These are phyloP conservation scores for Elephantulus edwardii DNA, from an alignment of 2,113 vertebrate genomes.

Conservation along the genomic window DNA sequence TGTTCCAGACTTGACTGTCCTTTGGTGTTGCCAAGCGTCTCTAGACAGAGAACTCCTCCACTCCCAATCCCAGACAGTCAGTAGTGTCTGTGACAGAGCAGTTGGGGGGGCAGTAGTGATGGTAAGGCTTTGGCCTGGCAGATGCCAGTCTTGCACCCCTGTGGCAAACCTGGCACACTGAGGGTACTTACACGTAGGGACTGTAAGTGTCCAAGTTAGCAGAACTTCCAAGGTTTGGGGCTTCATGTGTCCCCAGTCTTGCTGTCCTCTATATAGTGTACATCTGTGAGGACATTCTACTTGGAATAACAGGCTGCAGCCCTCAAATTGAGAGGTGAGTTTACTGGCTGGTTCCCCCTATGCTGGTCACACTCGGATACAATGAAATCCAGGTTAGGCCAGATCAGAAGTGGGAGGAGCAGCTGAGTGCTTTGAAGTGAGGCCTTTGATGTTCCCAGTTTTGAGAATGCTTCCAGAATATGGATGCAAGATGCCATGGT, in stretches of 20 bases:
- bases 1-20: slow-evolving; percentile 13
- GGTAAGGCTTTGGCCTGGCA: slow-evolving; percentile 70
- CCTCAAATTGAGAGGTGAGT: slow-evolving; percentile 70
- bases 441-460: slow-evolving; percentile 65
- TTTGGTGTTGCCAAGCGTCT: background rate
- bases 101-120: slow-evolving; percentile 57
- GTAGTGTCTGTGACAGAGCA: background rate
- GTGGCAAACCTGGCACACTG: slow-evolving; percentile 65
- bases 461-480: slow-evolving; percentile 62
- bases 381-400: slow-evolving; percentile 68
- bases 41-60: slow-evolving; percentile 44
- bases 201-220: slow-evolving; percentile 61
- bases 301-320: slow-evolving; percentile 59
- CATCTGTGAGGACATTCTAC: slow-evolving; percentile 67
- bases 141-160: slow-evolving; percentile 70
- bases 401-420: slow-evolving; percentile 53
- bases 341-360: slow-evolving; percentile 22
- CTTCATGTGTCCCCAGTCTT: slow-evolving; percentile 34
- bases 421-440: slow-evolving; percentile 64
- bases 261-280: slow-evolving; percentile 57
- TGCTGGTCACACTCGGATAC: slow-evolving; percentile 56
- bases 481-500: slow-evolving; percentile 50
- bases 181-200: slow-evolving; percentile 70
- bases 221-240: slow-evolving; percentile 69
- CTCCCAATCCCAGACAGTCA: background rate